Evolutionary conservation across 1,140 invertebrate genomes (phyloP).

Genomic region (Scylla paramamosain): DNA sequence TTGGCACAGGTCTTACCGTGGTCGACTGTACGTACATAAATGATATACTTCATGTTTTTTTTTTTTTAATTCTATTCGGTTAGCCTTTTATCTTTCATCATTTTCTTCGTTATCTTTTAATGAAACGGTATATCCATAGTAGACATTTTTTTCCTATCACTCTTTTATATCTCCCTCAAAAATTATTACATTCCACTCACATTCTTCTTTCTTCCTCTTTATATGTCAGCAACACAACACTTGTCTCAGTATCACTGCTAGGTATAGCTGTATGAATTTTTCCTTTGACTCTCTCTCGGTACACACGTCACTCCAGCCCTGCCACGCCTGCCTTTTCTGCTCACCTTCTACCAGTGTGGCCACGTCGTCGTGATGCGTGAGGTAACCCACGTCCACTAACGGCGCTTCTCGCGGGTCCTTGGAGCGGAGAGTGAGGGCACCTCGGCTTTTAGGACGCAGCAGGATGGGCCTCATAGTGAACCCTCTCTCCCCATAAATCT

Average conservation of each 20-base stretch:
- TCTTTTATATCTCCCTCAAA: no score
- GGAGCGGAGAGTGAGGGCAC: conserved; percentile 31
- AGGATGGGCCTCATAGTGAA: conserved; percentile 56
- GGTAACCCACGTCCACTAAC: not conserved
- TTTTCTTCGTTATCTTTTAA: no score
- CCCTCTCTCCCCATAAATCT: not conserved
- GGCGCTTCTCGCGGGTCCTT: not conserved
- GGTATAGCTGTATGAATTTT: not conserved
- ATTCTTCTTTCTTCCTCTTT: no score
- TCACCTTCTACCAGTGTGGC: conserved; percentile 34
- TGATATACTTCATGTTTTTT: no score
- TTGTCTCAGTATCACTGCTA: not conserved
- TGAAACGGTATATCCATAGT: no score
- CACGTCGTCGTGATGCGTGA: conserved; percentile 47
- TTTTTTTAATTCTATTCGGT: no score
- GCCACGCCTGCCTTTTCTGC: not conserved
- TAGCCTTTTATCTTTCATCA: no score
- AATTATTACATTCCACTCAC: no score
- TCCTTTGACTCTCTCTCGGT: not conserved
- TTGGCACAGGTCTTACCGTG: no score
- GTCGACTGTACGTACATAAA: no score
- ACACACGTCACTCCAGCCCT: not conserved
- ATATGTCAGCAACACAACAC: no score
- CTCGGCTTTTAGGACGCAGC: conserved; percentile 41
- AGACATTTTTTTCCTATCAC: no score